Evolutionary conservation across 1,140 invertebrate species (phyloP), one percentile per base, ranked within the genome.

Genomic region (Aphelinus certus): DNA sequence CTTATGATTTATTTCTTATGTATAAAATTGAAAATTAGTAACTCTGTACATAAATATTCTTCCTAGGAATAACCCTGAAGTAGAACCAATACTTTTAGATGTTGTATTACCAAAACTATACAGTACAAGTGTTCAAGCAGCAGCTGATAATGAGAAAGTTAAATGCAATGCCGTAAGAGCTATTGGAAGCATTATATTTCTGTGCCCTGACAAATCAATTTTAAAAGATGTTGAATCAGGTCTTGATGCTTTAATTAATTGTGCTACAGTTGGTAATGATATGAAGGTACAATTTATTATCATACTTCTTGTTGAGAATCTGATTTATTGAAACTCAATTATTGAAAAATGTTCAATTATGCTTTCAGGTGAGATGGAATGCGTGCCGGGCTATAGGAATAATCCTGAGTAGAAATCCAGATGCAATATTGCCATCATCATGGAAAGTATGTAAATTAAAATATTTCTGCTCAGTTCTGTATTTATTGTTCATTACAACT

Each of bases 381-480:
- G 93, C 95, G 7, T 97, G 95, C 83, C 94, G 96, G 85, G 95
- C 95, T 10, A 83, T 96, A 9, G 94, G 95, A 43, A 94, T 94
- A 57, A 75, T 86, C 76, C 78, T 88, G 45, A 85, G 84, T 69
- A 72, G 83, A 42, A 76, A 84, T 67, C 85, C 86, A 47, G 84
- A 87, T 73, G 65, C 75, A 57, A 81, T 86, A 78, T 78, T 88
- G 7, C 82, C 84, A 9, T 60, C 79, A 26, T 81, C 79, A 55
- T 88, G 87, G 87, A 83, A 82, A 73, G 86, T 87, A 83, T 6
- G 81, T 78, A 72, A 43, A 64, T 9, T 46, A 62, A 42, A 69
- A 57, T 5, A 51, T 69, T 47, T 58, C 26, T 26, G 26, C 26
- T 26, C 26, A 26, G 26, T 26, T 26, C 26, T 26, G 26, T 26